Base-by-base conservation (phyloP, 1,140 invertebrate species). In the Eufriesea mexicana region DNA sequence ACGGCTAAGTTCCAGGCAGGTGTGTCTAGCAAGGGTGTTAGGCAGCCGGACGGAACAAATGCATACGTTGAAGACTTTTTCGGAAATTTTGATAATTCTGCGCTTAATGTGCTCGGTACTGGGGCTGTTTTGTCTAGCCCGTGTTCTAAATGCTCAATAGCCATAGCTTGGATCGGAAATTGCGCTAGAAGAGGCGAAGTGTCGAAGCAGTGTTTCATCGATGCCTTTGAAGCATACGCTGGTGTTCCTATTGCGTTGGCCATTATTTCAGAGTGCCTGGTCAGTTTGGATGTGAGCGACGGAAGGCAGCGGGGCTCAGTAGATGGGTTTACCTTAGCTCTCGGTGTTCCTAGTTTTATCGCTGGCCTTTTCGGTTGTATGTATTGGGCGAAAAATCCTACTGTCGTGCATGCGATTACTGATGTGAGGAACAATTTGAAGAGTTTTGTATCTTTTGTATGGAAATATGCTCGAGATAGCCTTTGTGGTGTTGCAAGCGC, bases 191-290 rank as follows among this genome's bases (percentile, higher is more conserved):
- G 70, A 4, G 70, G 51, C 1, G 25, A 71, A 28, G 2, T 42
- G 0, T 42, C 0, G 6, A 42, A 5, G 18, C 2, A 20, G 2
- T 55, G 51, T 18, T 55, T 71, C 25, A 57, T 0, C 0, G 70
- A 71, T 23, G 70, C 70, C 0, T 71, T 71, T 23, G 49, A 71
- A 23, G 70, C 70, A 20, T 68, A 68, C 51, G 47, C n/a, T 10
- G 47, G 62, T 18, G 62, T 66, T 8, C 62, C 62, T 0, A 66
- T 68, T 25, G 67, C 67, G 2, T 14, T 51, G 12, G 67, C 67
- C 5, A 51, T 68, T 6, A 68, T 68, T 25, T 68, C 67, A 6
- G 67, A 68, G 9, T 47, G 67, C 0, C 8, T 68, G 0, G 67
- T 68, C 12, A 5, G 0, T 14, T 14, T 68, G 23, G 25, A 47